phyloP scores from a whole-genome alignment of 92 coral and sea anemone species.

The Porites lobata region DNA sequence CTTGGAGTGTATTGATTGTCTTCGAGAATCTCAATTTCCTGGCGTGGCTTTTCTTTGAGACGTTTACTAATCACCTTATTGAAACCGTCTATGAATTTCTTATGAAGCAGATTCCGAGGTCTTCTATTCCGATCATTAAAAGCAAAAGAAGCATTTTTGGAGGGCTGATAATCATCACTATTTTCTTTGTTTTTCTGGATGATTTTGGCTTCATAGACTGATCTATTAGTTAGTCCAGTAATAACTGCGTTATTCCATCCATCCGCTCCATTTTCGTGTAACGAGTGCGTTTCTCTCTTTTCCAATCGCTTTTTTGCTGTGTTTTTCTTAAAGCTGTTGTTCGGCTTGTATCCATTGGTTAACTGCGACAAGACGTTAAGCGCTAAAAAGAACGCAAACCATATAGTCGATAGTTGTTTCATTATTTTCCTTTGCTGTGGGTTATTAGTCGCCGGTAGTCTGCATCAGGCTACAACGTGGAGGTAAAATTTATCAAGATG shows the following conservation, averaged over 20 bases:
- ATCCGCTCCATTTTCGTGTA: not conserved
- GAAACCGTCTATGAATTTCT: slow-evolving; percentile 8
- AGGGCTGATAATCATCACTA: not conserved
- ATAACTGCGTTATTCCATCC: not conserved
- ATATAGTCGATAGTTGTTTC: not conserved
- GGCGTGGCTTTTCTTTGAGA: slow-evolving; percentile 25
- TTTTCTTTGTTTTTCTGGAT: not conserved
- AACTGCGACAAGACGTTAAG: not conserved
- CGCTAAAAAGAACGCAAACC: slow-evolving; percentile 19
- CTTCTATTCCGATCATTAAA: slow-evolving; percentile 11
- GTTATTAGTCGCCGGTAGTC: not conserved
- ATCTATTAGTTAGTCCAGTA: not conserved
- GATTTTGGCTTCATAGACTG: not conserved
- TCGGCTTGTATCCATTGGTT: not conserved
- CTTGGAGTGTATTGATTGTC: slow-evolving; percentile 21
- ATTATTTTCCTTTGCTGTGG: not conserved
- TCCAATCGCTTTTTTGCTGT: not conserved
- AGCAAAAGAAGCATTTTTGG: not conserved
- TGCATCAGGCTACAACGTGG: not conserved
- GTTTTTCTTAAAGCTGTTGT: not conserved
- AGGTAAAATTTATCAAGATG: not conserved
- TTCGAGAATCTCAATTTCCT: slow-evolving; percentile 38
- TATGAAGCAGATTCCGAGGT: slow-evolving; percentile 12
- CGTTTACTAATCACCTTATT: not conserved
- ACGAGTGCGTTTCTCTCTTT: not conserved